Evolutionary conservation across 2,888 invertebrate genomes (phyloP).

Genomic region (Plagodis dolabraria): DNA sequence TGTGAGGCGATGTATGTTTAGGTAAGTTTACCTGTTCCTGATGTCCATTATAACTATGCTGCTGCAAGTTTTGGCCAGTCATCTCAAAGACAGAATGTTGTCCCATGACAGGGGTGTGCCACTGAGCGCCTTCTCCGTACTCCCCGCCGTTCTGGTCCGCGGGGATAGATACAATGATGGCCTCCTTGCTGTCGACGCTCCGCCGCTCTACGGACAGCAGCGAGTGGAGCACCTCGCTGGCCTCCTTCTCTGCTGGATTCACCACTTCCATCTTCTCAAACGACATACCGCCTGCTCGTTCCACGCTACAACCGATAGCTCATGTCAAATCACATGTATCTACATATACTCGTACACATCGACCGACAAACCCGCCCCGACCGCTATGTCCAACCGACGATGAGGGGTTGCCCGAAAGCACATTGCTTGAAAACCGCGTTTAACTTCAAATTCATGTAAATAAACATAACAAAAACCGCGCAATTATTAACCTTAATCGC

Average conservation of each 20-base stretch:
- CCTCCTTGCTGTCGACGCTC: slow-evolving; percentile 85
- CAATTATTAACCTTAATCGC: slow-evolving; percentile 86
- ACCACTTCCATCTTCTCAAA: slow-evolving; percentile 86
- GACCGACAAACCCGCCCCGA: slow-evolving; percentile 72
- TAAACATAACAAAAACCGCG: slow-evolving; percentile 85
- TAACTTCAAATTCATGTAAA: slow-evolving; percentile 84
- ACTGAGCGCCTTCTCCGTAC: slow-evolving; percentile 84
- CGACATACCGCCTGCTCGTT: slow-evolving; percentile 70
- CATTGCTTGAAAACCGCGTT: slow-evolving; percentile 79
- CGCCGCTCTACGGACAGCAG: slow-evolving; percentile 87
- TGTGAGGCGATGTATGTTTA: too few species aligned
- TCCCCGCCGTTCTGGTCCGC: slow-evolving; percentile 76
- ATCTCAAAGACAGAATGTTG: slow-evolving; percentile 82
- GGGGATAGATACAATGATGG: slow-evolving; percentile 79
- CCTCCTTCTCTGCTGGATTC: slow-evolving; percentile 88
- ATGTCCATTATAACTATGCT: slow-evolving; percentile 78
- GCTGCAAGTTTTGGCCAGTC: slow-evolving; percentile 72
- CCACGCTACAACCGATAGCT: slow-evolving; percentile 76
- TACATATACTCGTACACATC: slow-evolving; percentile 78
- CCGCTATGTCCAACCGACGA: slow-evolving; percentile 55
- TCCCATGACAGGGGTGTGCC: slow-evolving; percentile 86
- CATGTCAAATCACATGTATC: slow-evolving; percentile 80
- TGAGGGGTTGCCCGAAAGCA: slow-evolving; percentile 40
- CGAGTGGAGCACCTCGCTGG: slow-evolving; percentile 88
- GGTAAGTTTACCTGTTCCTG: slow-evolving; percentile 71